A percentile compares a stretch with the other conserved stretches of the same genome.
Conservation (phyloP, 2,888 invertebrate genomes). For the Ichneumoninae sp. region DNA sequence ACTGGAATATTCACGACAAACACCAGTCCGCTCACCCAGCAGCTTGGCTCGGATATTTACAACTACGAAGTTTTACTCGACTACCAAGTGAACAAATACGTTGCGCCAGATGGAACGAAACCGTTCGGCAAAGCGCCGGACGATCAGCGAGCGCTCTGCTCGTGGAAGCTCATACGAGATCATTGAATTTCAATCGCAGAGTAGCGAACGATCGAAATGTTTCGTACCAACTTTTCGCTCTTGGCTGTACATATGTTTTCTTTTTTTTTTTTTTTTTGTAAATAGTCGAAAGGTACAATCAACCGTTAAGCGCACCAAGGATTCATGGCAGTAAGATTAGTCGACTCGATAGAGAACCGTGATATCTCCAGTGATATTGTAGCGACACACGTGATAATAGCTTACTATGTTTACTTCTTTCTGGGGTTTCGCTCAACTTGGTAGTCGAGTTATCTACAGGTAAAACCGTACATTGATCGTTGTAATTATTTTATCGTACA, state of each 20-base stretch:
- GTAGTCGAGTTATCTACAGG: background rate
- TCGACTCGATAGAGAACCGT: constrained; percentile 20
- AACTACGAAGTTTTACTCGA: constrained; percentile 91
- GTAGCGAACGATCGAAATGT: background rate
- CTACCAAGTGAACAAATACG: constrained; percentile 92
- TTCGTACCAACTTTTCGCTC: background rate
- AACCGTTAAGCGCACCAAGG: background rate
- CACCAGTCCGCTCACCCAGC: constrained; percentile 95
- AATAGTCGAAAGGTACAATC: constrained; percentile 44
- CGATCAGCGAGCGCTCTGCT: constrained; percentile 90
- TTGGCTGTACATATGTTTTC: constrained; percentile 51
- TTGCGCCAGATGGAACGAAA: constrained; percentile 89
- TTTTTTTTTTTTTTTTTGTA: constrained; percentile 40
- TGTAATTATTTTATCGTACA: constrained; percentile 10
- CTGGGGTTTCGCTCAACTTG: background rate
- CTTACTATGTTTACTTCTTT: constrained; percentile 1
- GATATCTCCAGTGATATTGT: constrained; percentile 14
- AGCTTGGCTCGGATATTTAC: constrained; percentile 92
- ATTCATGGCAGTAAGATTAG: background rate
- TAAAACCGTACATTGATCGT: background rate
- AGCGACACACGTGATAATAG: constrained; percentile 29
- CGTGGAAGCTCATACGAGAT: constrained; percentile 88
- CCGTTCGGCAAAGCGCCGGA: constrained; percentile 92
- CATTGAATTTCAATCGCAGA: background rate
- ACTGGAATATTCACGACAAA: constrained; percentile 94